Evolutionary conservation across 2,113 vertebrate species (phyloP).

Genomic region (Hemicordylus capensis): DNA sequence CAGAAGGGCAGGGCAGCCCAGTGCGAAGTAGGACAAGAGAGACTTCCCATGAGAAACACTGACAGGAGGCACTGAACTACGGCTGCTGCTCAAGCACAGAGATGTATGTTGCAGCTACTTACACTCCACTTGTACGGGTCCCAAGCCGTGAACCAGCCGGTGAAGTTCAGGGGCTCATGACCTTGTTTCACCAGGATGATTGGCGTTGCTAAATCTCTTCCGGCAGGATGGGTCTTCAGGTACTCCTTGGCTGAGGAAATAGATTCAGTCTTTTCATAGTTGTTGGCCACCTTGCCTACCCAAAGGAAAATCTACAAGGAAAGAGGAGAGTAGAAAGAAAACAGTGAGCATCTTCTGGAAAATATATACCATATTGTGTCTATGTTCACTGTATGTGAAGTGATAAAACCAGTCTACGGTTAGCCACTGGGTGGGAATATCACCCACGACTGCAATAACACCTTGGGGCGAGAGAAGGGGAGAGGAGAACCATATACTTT

Average conservation of each 20-base stretch:
- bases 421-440: neutral
- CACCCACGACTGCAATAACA: neutral
- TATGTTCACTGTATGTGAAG: neutral
- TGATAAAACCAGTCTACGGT: neutral
- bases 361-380: too few species aligned
- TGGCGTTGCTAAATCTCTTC: conserved; percentile 82
- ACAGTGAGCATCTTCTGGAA: neutral
- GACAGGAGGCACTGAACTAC: too few species aligned
- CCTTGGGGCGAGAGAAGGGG: too few species aligned
- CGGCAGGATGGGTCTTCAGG: conserved; percentile 84
- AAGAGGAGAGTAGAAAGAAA: neutral
- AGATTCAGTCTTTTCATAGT: conserved; percentile 80
- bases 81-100: neutral
- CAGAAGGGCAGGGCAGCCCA: neutral
- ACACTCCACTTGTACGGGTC: conserved; percentile 91
- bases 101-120: conserved; percentile 63
- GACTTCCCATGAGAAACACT: neutral
- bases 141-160: conserved; percentile 92
- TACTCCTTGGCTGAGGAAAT: conserved; percentile 78
- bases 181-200: conserved; percentile 86
- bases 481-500: too few species aligned
- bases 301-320: conserved; percentile 86
- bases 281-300: conserved; percentile 84
- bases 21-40: neutral
- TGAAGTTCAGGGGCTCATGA: conserved; percentile 87